A percentile compares a stretch with the other conserved stretches of the same genome.
phyloP scores from a whole-genome alignment of 2,888 invertebrate genomes.

The Trachelus stipa region DNA sequence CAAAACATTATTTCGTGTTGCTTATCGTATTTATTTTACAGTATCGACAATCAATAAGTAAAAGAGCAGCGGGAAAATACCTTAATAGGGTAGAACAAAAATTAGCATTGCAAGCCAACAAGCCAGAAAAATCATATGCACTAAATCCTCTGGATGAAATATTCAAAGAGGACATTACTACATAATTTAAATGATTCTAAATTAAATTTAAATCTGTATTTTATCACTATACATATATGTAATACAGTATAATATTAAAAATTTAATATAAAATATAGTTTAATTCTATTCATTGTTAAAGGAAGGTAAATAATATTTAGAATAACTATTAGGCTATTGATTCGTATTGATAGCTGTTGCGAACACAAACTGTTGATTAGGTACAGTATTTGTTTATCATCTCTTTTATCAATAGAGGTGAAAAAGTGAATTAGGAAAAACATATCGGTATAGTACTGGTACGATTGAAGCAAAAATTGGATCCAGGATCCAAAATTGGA shows the following conservation, averaged over 20 bases:
- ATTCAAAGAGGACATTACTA: slow-evolving; percentile 74
- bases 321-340: too few relatives aligned
- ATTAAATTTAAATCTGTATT: not conserved
- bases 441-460: too few relatives aligned
- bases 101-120: slow-evolving; percentile 77
- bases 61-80: slow-evolving; percentile 81
- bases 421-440: too few relatives aligned
- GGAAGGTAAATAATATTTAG: not conserved
- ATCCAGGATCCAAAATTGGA: too few relatives aligned
- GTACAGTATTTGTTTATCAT: too few relatives aligned
- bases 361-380: too few relatives aligned
- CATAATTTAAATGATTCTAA: slow-evolving; percentile 1
- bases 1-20: slow-evolving; percentile 18
- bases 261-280: not conserved
- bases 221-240: not conserved
- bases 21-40: slow-evolving; percentile 52
- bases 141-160: slow-evolving; percentile 81
- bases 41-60: slow-evolving; percentile 78
- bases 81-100: slow-evolving; percentile 84
- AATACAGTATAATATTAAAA: not conserved
- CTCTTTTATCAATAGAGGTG: too few relatives aligned
- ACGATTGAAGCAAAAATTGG: too few relatives aligned
- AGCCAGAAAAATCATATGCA: slow-evolving; percentile 79
- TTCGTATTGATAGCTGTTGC: too few relatives aligned
- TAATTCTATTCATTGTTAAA: not conserved